Base-by-base conservation (phyloP, 2,113 vertebrate genomes). In the Macroglossus sobrinus region DNA sequence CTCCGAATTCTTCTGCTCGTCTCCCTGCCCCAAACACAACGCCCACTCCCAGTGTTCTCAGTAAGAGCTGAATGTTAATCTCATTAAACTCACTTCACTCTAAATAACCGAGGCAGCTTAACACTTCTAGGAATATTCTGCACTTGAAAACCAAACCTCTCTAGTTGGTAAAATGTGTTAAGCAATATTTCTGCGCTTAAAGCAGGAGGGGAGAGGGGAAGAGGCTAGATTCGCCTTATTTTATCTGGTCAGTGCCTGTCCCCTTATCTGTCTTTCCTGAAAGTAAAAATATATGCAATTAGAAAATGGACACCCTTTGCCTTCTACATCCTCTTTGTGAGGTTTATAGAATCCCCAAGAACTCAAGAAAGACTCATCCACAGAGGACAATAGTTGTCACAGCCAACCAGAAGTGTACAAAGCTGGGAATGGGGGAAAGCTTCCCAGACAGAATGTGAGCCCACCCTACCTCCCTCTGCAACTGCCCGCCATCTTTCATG, bases 131-230 rank as follows among this genome's bases (percentile, higher is more conserved):
- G 21, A 12, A 69, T 33, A 59, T 87, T 93, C 87, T 72, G 50
- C 74, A 75, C 93, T 95, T 92, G 87, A 53, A 88, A 93, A 95
- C 75, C 76, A 61, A 92, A 71, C 47, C 61, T 57, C 79, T 93
- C 87, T 78, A 66, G 22, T 69, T 71, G 18, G 75, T 47, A 71
- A 94, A 93, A 91, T 21, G 75, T 90, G 95, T 92, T 57, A 82
- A 82, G 40, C 71, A 84, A 57, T 93, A 89, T 96, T 96, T 96
- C 57, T 45, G 26, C 78, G 40, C 71, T 87, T 40, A 63, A 91
- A 81, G 86, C 35, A 55, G 75, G 38, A 63, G 43, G 47, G 57
- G 16, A 14, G 22, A 40, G 24, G 40, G 14, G 14, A 35, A 57
- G 30, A 24, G 4, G 24, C n/a, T 88, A 24, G 57, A 16, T 33